phyloP scores from a whole-genome alignment of 2,797 vertebrate genomes.

The Sebastes trivittatus region DNA sequence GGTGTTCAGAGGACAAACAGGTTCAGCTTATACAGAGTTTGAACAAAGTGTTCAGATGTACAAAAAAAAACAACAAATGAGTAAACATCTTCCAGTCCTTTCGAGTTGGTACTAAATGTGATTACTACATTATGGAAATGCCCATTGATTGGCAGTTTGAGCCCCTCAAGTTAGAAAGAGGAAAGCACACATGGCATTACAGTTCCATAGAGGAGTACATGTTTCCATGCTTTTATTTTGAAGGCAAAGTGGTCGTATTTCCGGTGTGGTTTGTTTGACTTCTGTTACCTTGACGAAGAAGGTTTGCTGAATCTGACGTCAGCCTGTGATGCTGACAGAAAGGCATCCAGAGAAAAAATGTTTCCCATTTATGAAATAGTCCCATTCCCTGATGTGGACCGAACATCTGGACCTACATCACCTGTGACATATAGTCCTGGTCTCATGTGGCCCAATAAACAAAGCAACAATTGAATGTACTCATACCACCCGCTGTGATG shows the following conservation, averaged over 20 bases:
- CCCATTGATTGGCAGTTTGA: too few relatives aligned
- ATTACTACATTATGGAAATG: too few relatives aligned
- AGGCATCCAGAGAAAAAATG: conserved; percentile 8
- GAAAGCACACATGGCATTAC: too few relatives aligned
- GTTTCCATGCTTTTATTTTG: conserved; percentile 17
- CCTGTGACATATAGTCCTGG: background rate
- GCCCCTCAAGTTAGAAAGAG: too few relatives aligned
- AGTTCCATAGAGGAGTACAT: too few relatives aligned
- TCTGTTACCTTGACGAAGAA: background rate
- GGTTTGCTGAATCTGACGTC: conserved; percentile 21
- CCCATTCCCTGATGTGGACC: background rate
- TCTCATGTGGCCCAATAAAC: background rate
- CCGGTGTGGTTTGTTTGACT: background rate
- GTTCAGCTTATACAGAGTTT: too few relatives aligned
- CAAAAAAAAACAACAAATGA: too few relatives aligned
- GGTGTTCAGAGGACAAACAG: too few relatives aligned
- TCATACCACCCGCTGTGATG: background rate
- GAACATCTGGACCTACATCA: background rate
- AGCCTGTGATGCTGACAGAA: conserved; percentile 18
- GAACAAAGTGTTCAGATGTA: too few relatives aligned
- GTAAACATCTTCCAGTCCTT: too few relatives aligned
- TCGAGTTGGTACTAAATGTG: too few relatives aligned
- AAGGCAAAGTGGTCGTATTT: background rate
- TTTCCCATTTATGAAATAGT: background rate
- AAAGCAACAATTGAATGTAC: background rate